phyloP scores from a whole-genome alignment of 1,140 invertebrate genomes.

The Drosophila melanogaster region DNA sequence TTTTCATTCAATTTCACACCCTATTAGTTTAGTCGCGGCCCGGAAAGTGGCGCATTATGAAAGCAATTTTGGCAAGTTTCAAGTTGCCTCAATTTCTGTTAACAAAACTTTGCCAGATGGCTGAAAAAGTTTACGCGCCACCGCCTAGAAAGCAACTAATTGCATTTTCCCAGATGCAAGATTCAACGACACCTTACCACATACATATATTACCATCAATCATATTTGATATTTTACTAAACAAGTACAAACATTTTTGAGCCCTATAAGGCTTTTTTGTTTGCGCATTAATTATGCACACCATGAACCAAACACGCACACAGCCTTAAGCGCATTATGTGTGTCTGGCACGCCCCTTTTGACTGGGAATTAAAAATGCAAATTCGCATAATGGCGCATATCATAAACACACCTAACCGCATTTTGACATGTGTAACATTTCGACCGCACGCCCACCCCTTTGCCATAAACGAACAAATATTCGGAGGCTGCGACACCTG shows the following conservation, averaged over 20 bases:
- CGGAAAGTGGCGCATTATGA: constrained; percentile 66
- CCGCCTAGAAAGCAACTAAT: constrained; percentile 25
- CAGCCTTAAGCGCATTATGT: constrained; percentile 3
- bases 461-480: constrained; percentile 8
- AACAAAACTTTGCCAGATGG: constrained; percentile 63
- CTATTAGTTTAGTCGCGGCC: constrained; percentile 56
- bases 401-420: constrained; percentile 66
- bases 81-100: constrained; percentile 70
- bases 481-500: not conserved
- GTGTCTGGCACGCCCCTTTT: not conserved
- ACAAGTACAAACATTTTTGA: not conserved
- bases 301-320: constrained; percentile 3
- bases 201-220: constrained; percentile 2
- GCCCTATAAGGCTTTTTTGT: not conserved
- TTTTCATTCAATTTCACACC: constrained; percentile 26
- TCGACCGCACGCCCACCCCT: constrained; percentile 10
- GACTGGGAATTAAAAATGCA: constrained; percentile 17
- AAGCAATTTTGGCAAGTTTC: constrained; percentile 74
- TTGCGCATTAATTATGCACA: constrained; percentile 13
- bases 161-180: constrained; percentile 16
- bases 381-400: constrained; percentile 32
- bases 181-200: constrained; percentile 5
- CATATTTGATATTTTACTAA: not conserved
- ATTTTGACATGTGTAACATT: constrained; percentile 60
- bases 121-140: constrained; percentile 23